Conservation (phyloP, 2,113 vertebrate species). For the Sinocyclocheilus anshuiensis region DNA sequence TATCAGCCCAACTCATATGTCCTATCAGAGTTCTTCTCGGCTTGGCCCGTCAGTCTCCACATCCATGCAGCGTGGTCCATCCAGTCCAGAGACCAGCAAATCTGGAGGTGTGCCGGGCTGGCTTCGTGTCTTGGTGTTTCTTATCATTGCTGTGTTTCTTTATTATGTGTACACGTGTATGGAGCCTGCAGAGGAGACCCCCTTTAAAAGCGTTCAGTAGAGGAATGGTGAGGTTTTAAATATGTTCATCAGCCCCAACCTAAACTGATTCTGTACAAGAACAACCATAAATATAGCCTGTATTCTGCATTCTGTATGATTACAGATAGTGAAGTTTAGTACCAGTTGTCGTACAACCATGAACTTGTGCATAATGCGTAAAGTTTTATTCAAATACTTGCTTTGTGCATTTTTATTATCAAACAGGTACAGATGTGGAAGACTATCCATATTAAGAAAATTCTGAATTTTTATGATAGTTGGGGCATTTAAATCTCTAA, state of each 20-base stretch:
- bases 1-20: slow-evolving; percentile 42
- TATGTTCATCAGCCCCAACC: neutral
- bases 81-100: slow-evolving; percentile 13
- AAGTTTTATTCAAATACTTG: neutral
- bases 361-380: neutral
- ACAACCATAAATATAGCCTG: neutral
- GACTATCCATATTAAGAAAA: neutral
- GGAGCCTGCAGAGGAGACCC: slow-evolving; percentile 46
- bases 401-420: neutral
- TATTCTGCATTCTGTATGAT: too few species aligned
- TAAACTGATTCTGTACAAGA: neutral
- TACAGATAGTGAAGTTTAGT: neutral
- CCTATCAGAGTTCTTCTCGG: slow-evolving; percentile 53
- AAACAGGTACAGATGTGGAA: neutral
- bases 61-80: slow-evolving; percentile 23
- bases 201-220: slow-evolving; percentile 45
- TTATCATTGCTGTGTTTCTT: slow-evolving; percentile 58
- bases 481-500: neutral
- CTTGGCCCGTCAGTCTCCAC: slow-evolving; percentile 40
- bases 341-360: neutral
- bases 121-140: slow-evolving; percentile 63
- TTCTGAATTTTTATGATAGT: neutral
- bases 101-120: slow-evolving; percentile 48
- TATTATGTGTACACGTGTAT: slow-evolving; percentile 66
- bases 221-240: neutral